These are phyloP conservation scores for Nomada flava DNA, from an alignment of 2,888 invertebrate species.

Conservation along the genomic window DNA sequence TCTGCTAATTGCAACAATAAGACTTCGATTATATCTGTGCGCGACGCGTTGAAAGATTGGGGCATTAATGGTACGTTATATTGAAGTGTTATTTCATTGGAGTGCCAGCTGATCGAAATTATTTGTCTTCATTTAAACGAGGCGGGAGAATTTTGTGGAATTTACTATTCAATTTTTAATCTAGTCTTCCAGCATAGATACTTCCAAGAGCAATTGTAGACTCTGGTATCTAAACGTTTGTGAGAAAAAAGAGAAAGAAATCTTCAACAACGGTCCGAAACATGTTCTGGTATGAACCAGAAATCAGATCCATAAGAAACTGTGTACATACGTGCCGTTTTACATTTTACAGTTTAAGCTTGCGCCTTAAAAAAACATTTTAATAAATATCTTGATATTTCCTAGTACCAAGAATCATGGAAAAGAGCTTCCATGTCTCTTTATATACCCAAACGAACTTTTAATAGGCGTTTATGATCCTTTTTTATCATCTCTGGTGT, in stretches of 20 bases:
- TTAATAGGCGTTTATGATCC: constrained; percentile 23
- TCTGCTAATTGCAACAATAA: neutral
- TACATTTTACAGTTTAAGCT: constrained; percentile 34
- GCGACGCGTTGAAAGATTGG: constrained; percentile 47
- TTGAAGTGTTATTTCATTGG: constrained; percentile 68
- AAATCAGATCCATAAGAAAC: constrained; percentile 35
- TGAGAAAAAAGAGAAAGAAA: constrained; percentile 16
- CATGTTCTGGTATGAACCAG: constrained; percentile 51
- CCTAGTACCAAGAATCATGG: constrained; percentile 57
- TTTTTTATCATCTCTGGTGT: constrained; percentile 19
- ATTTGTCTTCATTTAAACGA: constrained; percentile 57
- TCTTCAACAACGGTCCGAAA: constrained; percentile 29
- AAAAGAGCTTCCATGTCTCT: constrained; percentile 40
- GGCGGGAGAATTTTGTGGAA: constrained; percentile 34
- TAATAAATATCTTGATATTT: constrained; percentile 54
- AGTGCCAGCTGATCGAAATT: constrained; percentile 51
- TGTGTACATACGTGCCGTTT: constrained; percentile 64
- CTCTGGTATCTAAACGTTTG: constrained; percentile 27
- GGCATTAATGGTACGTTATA: constrained; percentile 65
- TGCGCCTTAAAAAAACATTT: constrained; percentile 31
- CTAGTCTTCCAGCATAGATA: constrained; percentile 79
- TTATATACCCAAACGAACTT: constrained; percentile 54
- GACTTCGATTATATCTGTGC: constrained; percentile 29
- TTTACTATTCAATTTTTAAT: constrained; percentile 72
- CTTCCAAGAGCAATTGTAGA: constrained; percentile 40